Evolutionary conservation across 2,797 vertebrate species (phyloP).

Genomic region (Lateolabrax maculatus): DNA sequence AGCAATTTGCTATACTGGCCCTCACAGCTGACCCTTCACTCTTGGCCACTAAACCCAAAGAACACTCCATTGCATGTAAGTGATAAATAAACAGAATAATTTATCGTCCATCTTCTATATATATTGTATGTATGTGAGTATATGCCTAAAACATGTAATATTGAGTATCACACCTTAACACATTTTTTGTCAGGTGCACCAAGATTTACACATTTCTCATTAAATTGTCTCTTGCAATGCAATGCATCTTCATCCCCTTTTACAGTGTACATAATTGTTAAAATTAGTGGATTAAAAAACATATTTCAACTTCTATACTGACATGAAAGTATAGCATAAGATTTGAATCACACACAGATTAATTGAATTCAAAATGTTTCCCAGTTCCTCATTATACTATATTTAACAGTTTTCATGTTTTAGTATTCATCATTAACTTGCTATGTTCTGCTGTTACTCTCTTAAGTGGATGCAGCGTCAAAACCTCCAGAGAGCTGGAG

Average conservation of each 20-base stretch:
- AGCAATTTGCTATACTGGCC: conserved; percentile 78
- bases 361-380: neutral
- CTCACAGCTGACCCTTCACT: conserved; percentile 75
- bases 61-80: conserved; percentile 35
- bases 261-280: neutral
- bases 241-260: neutral
- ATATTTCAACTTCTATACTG: neutral
- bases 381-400: neutral
- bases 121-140: conserved; percentile 14
- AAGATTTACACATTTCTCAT: neutral
- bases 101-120: neutral
- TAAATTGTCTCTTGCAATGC: neutral
- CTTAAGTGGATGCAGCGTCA: conserved; percentile 40
- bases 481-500: conserved; percentile 50
- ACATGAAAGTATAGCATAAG: neutral
- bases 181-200: neutral
- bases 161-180: neutral
- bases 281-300: neutral
- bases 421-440: neutral
- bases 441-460: conserved; percentile 1
- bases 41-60: conserved; percentile 32
- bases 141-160: neutral
- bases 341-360: neutral
- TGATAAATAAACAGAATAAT: too few relatives aligned
- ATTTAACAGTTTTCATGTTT: neutral